Evolutionary conservation across 2,113 vertebrate genomes (phyloP).

Genomic region (Trematocara zebra): DNA sequence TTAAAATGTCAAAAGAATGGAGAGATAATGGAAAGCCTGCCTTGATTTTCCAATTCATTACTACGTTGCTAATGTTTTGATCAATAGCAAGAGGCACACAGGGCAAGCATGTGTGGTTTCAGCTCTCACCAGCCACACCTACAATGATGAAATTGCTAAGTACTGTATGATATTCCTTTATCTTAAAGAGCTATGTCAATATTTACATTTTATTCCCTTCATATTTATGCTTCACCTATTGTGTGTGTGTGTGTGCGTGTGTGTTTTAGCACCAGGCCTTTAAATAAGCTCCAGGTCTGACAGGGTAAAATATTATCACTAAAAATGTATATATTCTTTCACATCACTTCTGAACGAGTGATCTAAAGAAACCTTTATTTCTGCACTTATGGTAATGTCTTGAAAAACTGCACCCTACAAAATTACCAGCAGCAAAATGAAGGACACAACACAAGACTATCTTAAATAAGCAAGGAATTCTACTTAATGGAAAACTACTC

Average conservation of each 20-base stretch:
- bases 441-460: not conserved
- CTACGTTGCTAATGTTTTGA: conserved; percentile 1
- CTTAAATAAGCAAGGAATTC: not conserved
- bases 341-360: not conserved
- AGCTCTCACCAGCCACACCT: not conserved
- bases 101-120: not conserved
- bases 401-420: not conserved
- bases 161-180: not conserved
- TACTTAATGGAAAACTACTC: not conserved
- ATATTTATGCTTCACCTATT: not conserved
- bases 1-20: conserved; percentile 28
- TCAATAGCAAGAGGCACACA: not conserved
- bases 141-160: not conserved
- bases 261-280: not conserved
- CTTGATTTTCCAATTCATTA: conserved; percentile 33
- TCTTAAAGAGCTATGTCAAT: not conserved
- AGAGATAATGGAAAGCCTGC: not conserved
- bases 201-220: not conserved
- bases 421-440: not conserved
- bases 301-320: not conserved
- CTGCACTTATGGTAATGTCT: not conserved
- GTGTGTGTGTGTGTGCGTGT: not conserved
- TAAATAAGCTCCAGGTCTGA: not conserved
- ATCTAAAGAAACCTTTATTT: not conserved
- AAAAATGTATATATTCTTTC: not conserved